A percentile compares a stretch with the other conserved stretches of the same genome.
These are phyloP conservation scores for Helicolenus hilgendorfi DNA, from an alignment of 2,797 vertebrate species.

Conservation along the genomic window DNA sequence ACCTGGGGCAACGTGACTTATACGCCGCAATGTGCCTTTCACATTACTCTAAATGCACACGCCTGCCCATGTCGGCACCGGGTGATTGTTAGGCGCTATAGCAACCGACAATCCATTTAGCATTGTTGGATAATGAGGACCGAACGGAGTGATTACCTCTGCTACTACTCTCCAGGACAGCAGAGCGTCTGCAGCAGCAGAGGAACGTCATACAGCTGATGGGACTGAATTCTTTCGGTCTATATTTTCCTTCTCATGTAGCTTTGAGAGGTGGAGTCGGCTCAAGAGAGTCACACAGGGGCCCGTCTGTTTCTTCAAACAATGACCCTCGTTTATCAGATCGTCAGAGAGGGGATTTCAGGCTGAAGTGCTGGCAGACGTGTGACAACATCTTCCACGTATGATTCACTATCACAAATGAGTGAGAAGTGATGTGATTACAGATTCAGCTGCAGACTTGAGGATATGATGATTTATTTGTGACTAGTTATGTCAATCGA, in stretches of 20 bases:
- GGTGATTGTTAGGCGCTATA: constrained; percentile 46
- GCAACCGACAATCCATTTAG: constrained; percentile 54
- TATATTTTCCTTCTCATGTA: background rate
- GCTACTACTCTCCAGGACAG: constrained; percentile 34
- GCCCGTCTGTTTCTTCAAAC: constrained; percentile 38
- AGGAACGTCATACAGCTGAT: background rate
- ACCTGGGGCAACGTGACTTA: constrained; percentile 34
- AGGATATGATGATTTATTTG: background rate
- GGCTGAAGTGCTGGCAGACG: background rate
- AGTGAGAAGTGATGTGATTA: background rate
- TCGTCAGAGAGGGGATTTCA: background rate
- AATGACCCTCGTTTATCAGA: constrained; percentile 9
- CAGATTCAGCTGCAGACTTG: background rate
- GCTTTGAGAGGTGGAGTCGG: background rate
- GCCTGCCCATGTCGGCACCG: background rate
- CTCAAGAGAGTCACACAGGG: background rate
- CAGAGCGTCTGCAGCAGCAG: constrained; percentile 1
- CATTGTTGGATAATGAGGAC: constrained; percentile 56
- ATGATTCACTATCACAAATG: background rate
- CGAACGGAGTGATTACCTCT: constrained; percentile 30
- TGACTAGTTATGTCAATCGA: background rate
- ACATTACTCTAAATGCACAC: constrained; percentile 34
- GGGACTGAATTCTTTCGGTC: background rate
- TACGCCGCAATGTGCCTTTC: constrained; percentile 14
- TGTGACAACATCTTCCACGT: background rate